Conservation (phyloP, 2,797 vertebrate genomes). For the Pseudocheirus occidentalis region DNA sequence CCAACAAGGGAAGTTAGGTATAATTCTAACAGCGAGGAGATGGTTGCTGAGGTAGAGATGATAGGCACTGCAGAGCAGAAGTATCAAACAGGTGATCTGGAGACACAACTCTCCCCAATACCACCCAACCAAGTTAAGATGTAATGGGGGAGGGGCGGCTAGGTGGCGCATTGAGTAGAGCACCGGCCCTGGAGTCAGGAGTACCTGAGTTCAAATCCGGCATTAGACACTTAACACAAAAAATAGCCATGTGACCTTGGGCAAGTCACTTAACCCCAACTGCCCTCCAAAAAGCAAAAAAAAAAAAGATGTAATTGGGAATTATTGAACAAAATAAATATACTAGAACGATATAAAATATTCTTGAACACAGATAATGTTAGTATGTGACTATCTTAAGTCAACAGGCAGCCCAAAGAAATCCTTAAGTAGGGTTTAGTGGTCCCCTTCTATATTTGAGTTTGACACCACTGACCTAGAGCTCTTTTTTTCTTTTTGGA, state of each 20-base stretch:
- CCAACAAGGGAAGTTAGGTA: not conserved
- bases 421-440: not conserved
- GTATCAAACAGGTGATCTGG: not conserved
- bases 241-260: too few species aligned
- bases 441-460: not conserved
- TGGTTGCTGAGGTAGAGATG: not conserved
- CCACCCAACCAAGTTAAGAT: not conserved
- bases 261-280: too few species aligned
- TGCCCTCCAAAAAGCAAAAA: too few species aligned
- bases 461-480: not conserved
- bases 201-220: too few species aligned
- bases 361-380: not conserved
- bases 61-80: not conserved
- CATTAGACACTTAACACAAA: too few species aligned
- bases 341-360: not conserved
- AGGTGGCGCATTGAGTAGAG: too few species aligned
- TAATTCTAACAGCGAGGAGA: not conserved
- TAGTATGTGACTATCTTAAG: not conserved
- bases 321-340: not conserved
- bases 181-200: too few species aligned
- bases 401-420: not conserved
- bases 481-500: not conserved
- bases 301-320: not conserved
- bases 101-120: not conserved
- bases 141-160: too few species aligned